A percentile compares a stretch with the other conserved stretches of the same genome.
These are phyloP conservation scores for Turritopsis dohrnii DNA, from an alignment of 30 jellyfish, hydroid and myxozoan genomes.

Conservation along the genomic window DNA sequence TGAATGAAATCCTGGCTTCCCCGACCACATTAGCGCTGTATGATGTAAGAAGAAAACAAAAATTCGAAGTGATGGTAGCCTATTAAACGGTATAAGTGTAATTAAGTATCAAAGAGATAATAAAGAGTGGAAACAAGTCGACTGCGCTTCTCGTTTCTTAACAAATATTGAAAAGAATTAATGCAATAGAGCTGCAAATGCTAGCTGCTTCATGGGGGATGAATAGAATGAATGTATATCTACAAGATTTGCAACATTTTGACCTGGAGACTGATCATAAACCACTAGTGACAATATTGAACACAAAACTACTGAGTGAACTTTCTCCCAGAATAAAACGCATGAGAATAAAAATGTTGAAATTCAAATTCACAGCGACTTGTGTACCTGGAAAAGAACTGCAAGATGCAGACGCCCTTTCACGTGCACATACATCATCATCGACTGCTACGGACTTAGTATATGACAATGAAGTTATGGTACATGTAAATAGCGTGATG, in stretches of 20 bases:
- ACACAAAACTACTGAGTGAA: neutral
- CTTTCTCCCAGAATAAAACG: too few relatives aligned
- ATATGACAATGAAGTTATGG: neutral
- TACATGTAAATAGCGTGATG: neutral
- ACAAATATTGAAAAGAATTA: neutral
- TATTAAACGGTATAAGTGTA: neutral
- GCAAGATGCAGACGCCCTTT: neutral
- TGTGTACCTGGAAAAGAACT: neutral
- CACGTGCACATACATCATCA: neutral
- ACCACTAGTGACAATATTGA: conserved; percentile 1
- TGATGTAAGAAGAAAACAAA: too few relatives aligned
- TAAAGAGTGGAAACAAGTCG: conserved; percentile 2
- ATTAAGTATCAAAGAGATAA: neutral
- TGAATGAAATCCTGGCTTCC: too few relatives aligned
- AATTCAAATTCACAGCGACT: neutral
- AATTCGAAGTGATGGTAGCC: neutral
- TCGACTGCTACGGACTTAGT: neutral
- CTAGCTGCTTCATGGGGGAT: conserved; percentile 7
- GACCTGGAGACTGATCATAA: conserved; percentile 2
- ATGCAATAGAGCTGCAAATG: neutral
- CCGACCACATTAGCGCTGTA: too few relatives aligned
- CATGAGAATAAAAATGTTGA: too few relatives aligned
- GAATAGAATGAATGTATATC: neutral
- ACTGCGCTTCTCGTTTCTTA: conserved; percentile 1
- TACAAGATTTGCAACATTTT: neutral